Evolutionary conservation across 2,797 vertebrate species (phyloP), one percentile per base, ranked within the genome.

Genomic region (Synanceia verrucosa): DNA sequence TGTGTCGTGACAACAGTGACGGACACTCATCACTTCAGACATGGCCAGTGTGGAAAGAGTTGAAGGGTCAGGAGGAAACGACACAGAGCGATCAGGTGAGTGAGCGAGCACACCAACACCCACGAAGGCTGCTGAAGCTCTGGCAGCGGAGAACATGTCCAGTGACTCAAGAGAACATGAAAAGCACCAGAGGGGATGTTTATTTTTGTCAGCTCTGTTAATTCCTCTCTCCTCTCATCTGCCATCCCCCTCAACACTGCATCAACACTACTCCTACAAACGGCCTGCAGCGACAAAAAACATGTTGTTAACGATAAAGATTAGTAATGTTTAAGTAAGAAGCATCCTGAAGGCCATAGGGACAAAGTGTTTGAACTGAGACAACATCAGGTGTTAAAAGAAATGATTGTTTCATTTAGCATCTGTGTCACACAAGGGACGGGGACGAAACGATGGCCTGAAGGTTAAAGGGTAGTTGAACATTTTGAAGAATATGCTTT

Each of bases 11-110:
- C 69, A 75, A 56, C 60, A 73, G 73, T 87, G 86, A 93, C 12
- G 46, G 87, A 91, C 66, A 11, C 71, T 85, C 82, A 83, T 85
- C 56, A 62, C 76, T 81, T 84, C 57, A 46, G 83, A 89, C 74
- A 5, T 83, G 81, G 36, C 75, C 82, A 69, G 57, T 61, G 84
- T 85, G 81, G 61, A 74, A 59, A 85, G 65, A 74, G 74, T 80
- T 86, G 56, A 86, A 68, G 70, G 82, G 81, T 84, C 65, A 73
- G 74, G 12, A 63, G 53, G 57, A 52, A 69, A 58, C 26, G 2
- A 65, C 67, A 69, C 28, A 47, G 70, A 63, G 37, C 28, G 24
- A 46, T 34, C 5, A 12, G 7, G 51, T 10, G 19, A 62, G 51
- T 3, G 5, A 60, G 59, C 12, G 11, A 70, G 44, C 58, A 76